A percentile compares a stretch with the other conserved stretches of the same genome.
phyloP scores from a whole-genome alignment of 2,113 vertebrate genomes.

The Trinectes maculatus region DNA sequence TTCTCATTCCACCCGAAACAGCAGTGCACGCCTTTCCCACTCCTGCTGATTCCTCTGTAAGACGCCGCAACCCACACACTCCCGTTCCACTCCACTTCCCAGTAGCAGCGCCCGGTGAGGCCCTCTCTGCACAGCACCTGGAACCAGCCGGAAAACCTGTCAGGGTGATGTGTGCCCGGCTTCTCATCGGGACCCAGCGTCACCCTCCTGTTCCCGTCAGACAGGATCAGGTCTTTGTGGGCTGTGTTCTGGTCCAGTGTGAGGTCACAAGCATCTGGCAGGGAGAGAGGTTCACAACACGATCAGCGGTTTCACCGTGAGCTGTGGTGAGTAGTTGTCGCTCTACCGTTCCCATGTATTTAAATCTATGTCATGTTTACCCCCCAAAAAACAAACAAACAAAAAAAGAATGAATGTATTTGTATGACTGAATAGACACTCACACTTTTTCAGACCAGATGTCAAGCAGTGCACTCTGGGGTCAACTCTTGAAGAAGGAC shows the following conservation, averaged over 20 bases:
- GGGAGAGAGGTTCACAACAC: too few species aligned
- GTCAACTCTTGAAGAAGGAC: not conserved
- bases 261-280: slow-evolving; percentile 4
- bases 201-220: not conserved
- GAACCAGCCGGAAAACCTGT: not conserved
- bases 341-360: too few species aligned
- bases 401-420: too few species aligned
- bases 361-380: too few species aligned
- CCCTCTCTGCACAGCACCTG: not conserved
- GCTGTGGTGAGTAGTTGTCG: too few species aligned
- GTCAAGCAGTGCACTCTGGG: not conserved
- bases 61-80: not conserved
- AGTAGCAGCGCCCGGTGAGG: slow-evolving; percentile 3
- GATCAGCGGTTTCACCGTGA: too few species aligned
- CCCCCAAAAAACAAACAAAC: too few species aligned
- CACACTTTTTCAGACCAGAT: slow-evolving; percentile 9
- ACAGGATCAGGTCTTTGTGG: not conserved
- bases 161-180: not conserved
- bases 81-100: slow-evolving; percentile 6
- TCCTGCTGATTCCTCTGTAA: not conserved
- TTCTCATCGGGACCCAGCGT: not conserved
- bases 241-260: not conserved
- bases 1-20: not conserved
- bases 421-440: too few species aligned
- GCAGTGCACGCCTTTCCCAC: not conserved